A percentile compares a stretch with the other conserved stretches of the same genome.
These are phyloP conservation scores for Himalopsyche anomala DNA, from an alignment of 2,888 invertebrate genomes.

Conservation along the genomic window DNA sequence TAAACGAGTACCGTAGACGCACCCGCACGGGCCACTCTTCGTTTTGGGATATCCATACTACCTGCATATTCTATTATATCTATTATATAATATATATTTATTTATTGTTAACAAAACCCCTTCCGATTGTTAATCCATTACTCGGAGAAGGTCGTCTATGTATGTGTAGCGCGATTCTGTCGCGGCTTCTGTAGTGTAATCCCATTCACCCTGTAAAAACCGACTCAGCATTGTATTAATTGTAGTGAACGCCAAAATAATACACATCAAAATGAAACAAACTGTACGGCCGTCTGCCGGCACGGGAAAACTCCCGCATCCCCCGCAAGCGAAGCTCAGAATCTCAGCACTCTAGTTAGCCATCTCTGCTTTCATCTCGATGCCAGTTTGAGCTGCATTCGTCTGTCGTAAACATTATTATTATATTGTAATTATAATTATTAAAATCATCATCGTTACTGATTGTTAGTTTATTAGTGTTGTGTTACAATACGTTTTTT, in stretches of 20 bases:
- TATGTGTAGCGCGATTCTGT: constrained; percentile 6
- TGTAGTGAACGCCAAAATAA: constrained; percentile 37
- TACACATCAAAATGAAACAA: neutral
- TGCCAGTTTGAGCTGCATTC: constrained; percentile 13
- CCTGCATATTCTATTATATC: constrained; percentile 42
- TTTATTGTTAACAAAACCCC: constrained; percentile 44
- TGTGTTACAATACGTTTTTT: constrained; percentile 24
- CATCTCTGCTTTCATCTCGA: neutral
- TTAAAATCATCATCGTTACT: constrained; percentile 34
- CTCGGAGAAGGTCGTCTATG: constrained; percentile 28
- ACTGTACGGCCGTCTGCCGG: neutral
- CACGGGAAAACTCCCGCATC: neutral
- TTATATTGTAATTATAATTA: constrained; percentile 13
- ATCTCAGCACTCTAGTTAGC: constrained; percentile 16
- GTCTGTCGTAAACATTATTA: constrained; percentile 54
- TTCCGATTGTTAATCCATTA: neutral
- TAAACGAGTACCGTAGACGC: no score
- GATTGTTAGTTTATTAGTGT: neutral
- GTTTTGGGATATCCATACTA: constrained; percentile 21
- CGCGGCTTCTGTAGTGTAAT: constrained; percentile 36
- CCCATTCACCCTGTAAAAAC: constrained; percentile 38
- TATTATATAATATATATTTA: constrained; percentile 46
- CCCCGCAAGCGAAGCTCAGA: neutral
- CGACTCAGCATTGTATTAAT: constrained; percentile 43
- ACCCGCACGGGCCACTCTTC: constrained; percentile 6